Evolutionary conservation across 2,888 invertebrate species (phyloP), one percentile per base, ranked within the genome.

Genomic region (Nysson spinosus): DNA sequence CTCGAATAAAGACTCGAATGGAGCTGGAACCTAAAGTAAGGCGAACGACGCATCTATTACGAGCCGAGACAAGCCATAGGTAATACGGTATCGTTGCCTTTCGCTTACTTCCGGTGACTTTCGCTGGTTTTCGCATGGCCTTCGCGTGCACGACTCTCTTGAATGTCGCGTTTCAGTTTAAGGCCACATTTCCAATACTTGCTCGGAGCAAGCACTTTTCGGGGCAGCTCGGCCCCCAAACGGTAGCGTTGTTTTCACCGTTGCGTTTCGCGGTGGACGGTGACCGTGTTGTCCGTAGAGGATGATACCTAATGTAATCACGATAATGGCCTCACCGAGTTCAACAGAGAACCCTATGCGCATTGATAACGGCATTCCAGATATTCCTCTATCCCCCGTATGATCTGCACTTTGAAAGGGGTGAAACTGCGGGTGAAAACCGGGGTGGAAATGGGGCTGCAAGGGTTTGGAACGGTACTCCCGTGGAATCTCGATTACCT

Each of bases 231-330:
- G n/a, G n/a, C n/a, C n/a, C n/a, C n/a, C n/a, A n/a, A n/a, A n/a
- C n/a, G n/a, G n/a, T n/a, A n/a, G n/a, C n/a, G n/a, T n/a, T n/a
- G n/a, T n/a, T n/a, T n/a, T n/a, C n/a, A n/a, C n/a, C n/a, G n/a
- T n/a, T n/a, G n/a, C n/a, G n/a, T n/a, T 34, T 14, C 44, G 42
- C 57, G 58, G 43, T 49, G 43, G 54, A 57, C 58, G 61, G 65
- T 70, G 40, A 50, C 52, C 37, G 44, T n/a, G n/a, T n/a, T n/a
- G n/a, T n/a, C n/a, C n/a, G n/a, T n/a, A 51, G 42, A 64, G 66
- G 69, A 68, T 72, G 72, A 61, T 67, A 69, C 71, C 76, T 75
- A 72, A 76, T 79, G 75, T 73, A 80, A 80, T 80, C 80, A 78
- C 65, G 77, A 79, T 81, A 79, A 80, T 81, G 74, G 70, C 72